Base-by-base conservation (phyloP, 1,140 invertebrate species). In the Aphaenogaster floridana region DNA sequence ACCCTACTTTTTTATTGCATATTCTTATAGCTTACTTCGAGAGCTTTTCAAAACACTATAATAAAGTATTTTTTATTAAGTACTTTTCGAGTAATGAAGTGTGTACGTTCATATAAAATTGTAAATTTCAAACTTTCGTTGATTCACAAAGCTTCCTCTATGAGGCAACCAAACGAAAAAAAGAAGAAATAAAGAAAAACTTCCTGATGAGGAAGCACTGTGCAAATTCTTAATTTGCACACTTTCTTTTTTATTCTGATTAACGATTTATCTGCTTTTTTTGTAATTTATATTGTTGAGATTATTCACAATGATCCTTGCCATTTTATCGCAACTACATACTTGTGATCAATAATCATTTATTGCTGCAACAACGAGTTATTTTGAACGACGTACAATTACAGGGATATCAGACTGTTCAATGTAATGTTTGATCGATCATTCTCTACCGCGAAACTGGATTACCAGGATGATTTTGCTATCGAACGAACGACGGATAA, bases 391-490 rank as follows among this genome's bases (percentile, higher is more conserved):
- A 76, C 5, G 13, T 50, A 28, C 28, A 84, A 61, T 84, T 84
- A 21, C 42, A 84, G 80, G 8, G 36, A 78, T n/a, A 45, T 64
- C 57, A 63, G 54, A 13, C 54, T 61, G 11, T 11, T 36, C 6
- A 68, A 77, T 9, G 3, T 42, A 9, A 36, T 79, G n/a, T 36
- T 59, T 17, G 86, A 85, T 76, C 85, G 76, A 77, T 59, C 36
- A 13, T 81, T 64, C 59, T 81, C 86, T 15, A 61, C 42, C 2
- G 21, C 9, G 3, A 85, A n/a, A 13, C 15, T 34, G 11, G 36
- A 13, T 21, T 28, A 64, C 39, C 7, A 21, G 52, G 34, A 86
- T 78, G 74, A 89, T 17, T 68, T 66, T 54, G 48, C 34, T 5
- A 2, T 36, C 5, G n/a, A 78, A 3, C 50, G 9, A 11, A 13